phyloP scores from a whole-genome alignment of 1,140 invertebrate genomes.

The Papilio helenus region DNA sequence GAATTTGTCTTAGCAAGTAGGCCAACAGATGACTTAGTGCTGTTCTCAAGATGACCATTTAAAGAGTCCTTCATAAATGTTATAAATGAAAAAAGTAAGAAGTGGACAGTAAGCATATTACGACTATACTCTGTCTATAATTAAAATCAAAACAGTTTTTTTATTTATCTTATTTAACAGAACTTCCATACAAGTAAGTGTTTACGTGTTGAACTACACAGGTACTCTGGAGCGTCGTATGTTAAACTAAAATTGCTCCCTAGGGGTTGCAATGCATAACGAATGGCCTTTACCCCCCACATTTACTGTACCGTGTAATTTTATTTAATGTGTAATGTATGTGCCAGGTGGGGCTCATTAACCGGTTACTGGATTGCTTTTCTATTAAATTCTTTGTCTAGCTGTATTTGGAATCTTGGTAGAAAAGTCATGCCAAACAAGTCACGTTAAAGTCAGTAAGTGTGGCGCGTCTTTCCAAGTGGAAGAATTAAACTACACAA shows the following conservation, averaged over 20 bases:
- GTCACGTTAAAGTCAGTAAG: not conserved
- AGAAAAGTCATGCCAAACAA: not conserved
- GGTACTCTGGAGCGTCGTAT: conserved; percentile 43
- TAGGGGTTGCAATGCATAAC: conserved; percentile 32
- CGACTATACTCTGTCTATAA: no score
- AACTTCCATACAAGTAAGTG: not conserved
- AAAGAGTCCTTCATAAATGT: no score
- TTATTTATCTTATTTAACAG: not conserved
- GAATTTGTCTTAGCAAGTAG: no score
- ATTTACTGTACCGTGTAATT: conserved; percentile 30
- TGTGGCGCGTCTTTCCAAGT: no score
- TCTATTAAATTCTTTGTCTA: not conserved
- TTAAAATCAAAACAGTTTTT: no score
- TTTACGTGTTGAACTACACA: conserved; percentile 37
- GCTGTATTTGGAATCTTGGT: not conserved
- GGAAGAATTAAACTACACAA: no score
- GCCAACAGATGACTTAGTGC: no score
- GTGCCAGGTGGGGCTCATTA: not conserved
- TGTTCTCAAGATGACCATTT: no score
- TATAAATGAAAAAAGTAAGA: no score
- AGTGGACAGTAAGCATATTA: no score
- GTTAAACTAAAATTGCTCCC: conserved; percentile 48
- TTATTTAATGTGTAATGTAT: conserved; percentile 22
- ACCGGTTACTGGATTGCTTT: not conserved
- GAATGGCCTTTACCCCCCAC: conserved; percentile 26